These are phyloP conservation scores for Syngnathus typhle DNA, from an alignment of 2,113 vertebrate species.

Conservation along the genomic window DNA sequence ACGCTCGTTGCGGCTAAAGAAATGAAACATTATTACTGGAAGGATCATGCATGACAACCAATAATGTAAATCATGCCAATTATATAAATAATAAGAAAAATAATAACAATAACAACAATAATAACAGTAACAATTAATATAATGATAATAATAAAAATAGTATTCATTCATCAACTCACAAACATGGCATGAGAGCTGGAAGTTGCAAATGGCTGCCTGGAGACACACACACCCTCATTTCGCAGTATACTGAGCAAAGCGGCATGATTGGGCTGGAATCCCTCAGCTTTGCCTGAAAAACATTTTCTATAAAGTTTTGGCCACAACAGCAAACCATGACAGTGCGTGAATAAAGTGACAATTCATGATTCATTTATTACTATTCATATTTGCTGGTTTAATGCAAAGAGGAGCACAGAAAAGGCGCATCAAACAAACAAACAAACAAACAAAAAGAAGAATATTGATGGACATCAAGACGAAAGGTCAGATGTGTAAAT, in stretches of 20 bases:
- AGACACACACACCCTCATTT: conserved; percentile 36
- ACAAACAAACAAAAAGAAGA: too few relatives aligned
- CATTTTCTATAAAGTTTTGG: neutral
- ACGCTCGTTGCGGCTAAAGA: conserved; percentile 64
- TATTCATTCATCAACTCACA: conserved; percentile 29
- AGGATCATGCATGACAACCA: too few relatives aligned
- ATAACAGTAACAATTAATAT: neutral
- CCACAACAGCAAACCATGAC: neutral
- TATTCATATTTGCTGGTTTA: too few relatives aligned
- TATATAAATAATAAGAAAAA: neutral
- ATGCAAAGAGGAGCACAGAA: too few relatives aligned
- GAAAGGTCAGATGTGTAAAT: too few relatives aligned
- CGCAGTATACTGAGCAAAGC: conserved; percentile 57
- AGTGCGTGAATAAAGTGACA: neutral
- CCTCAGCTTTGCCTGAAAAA: conserved; percentile 39
- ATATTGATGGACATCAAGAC: too few relatives aligned
- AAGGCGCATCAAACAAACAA: too few relatives aligned
- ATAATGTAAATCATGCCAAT: too few relatives aligned
- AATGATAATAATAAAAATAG: neutral
- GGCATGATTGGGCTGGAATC: conserved; percentile 40
- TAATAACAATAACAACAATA: too few relatives aligned
- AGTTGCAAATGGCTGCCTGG: conserved; percentile 10
- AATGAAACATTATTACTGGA: neutral
- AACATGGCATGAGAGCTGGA: conserved; percentile 39
- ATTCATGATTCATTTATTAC: neutral